Percentiles rank a stretch among this genome's conserved stretches.
phyloP scores from a whole-genome alignment of 2,888 invertebrate species.

The Folsomia candida region DNA sequence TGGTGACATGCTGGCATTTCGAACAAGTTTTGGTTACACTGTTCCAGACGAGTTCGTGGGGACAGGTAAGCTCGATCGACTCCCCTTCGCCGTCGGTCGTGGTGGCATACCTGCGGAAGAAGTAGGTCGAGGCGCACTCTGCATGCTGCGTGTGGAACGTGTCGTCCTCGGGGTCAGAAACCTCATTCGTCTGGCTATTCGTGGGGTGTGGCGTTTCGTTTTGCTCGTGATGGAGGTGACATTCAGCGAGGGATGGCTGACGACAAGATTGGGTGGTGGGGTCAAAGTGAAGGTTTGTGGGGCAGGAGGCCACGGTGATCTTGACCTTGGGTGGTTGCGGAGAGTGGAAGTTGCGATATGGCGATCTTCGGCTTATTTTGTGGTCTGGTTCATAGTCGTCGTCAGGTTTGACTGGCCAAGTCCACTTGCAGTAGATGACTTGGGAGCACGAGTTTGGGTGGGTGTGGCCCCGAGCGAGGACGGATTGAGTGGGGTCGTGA shows the following conservation, averaged over 20 bases:
- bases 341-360: background rate
- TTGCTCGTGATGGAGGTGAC: background rate
- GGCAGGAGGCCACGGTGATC: background rate
- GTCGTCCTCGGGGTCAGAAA: background rate
- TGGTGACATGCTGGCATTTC: background rate
- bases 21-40: background rate
- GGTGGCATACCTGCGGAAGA: background rate
- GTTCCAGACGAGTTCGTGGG: background rate
- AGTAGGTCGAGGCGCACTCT: background rate
- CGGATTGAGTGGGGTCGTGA: background rate
- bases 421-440: background rate
- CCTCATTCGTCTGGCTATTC: background rate
- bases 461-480: too few species aligned
- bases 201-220: background rate
- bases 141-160: background rate
- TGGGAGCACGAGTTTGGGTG: background rate
- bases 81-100: background rate
- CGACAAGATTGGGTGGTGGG: background rate
- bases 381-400: too few species aligned
- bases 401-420: background rate
- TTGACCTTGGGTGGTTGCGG: background rate
- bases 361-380: background rate
- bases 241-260: background rate
- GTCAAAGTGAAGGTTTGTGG: background rate
- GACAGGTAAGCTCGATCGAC: background rate